A percentile compares a stretch with the other conserved stretches of the same genome.
Conservation (phyloP, 2,797 vertebrate species). For the Falco novaeseelandiae region DNA sequence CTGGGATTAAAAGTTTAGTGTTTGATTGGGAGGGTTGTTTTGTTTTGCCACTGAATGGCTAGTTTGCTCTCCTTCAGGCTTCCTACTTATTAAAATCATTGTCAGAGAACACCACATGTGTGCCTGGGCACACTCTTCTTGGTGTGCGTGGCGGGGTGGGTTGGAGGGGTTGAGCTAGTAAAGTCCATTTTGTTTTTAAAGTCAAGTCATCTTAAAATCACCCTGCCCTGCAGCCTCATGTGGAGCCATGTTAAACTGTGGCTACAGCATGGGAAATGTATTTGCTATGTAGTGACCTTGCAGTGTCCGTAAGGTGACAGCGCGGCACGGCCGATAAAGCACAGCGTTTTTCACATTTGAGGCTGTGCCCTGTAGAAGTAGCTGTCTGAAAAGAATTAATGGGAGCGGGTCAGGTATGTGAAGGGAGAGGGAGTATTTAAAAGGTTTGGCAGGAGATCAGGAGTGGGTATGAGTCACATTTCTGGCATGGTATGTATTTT, state of each 20-base stretch:
- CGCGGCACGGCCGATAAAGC: rapidly evolving
- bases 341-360: background rate
- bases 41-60: background rate
- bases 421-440: background rate
- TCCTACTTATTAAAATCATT: background rate
- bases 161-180: rapidly evolving
- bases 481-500: background rate
- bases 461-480: background rate
- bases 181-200: background rate
- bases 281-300: background rate
- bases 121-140: rapidly evolving
- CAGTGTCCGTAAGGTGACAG: background rate
- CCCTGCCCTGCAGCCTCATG: background rate
- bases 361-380: background rate
- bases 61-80: background rate
- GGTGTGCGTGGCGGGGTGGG: rapidly evolving
- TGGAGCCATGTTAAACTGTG: background rate
- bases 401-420: background rate
- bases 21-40: background rate
- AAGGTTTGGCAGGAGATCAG: background rate
- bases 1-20: background rate
- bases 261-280: background rate
- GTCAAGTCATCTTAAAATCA: background rate
- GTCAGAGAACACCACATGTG: background rate
- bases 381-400: background rate